A percentile compares a stretch with the other conserved stretches of the same genome.
Conservation (phyloP, 2,797 vertebrate genomes). For the Pterois miles region DNA sequence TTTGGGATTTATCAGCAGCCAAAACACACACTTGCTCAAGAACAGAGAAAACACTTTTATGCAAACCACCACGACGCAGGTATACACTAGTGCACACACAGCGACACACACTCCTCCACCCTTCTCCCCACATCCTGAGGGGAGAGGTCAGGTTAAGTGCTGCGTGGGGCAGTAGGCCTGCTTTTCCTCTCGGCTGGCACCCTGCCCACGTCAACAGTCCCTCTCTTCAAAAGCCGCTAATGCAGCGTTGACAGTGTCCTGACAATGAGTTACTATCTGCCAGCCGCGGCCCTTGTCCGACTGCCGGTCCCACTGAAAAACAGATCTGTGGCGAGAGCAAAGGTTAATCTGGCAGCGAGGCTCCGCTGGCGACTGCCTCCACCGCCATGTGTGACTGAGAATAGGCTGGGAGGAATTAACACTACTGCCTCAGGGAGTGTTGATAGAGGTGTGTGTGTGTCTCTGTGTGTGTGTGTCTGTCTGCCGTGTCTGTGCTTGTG, state of each 20-base stretch:
- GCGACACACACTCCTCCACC: slow-evolving; percentile 29
- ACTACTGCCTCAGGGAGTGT: slow-evolving; percentile 65
- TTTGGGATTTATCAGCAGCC: slow-evolving; percentile 56
- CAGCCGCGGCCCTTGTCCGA: slow-evolving; percentile 59
- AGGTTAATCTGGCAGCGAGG: slow-evolving; percentile 81
- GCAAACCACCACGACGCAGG: neutral
- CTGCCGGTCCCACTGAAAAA: slow-evolving; percentile 72
- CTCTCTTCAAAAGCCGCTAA: slow-evolving; percentile 72
- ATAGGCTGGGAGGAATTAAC: slow-evolving; percentile 80
- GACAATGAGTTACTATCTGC: slow-evolving; percentile 79
- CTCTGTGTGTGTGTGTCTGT: slow-evolving; percentile 3
- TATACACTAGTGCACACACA: slow-evolving; percentile 3
- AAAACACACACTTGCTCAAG: slow-evolving; percentile 42
- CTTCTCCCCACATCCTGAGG: slow-evolving; percentile 60
- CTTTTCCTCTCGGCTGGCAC: slow-evolving; percentile 68
- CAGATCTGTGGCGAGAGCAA: slow-evolving; percentile 77
- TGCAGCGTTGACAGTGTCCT: slow-evolving; percentile 69
- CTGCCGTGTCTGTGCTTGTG: neutral
- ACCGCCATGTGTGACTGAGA: slow-evolving; percentile 77
- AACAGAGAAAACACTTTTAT: slow-evolving; percentile 41
- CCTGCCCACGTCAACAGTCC: slow-evolving; percentile 78
- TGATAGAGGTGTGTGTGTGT: slow-evolving; percentile 69
- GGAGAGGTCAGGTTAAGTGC: slow-evolving; percentile 70
- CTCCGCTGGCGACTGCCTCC: slow-evolving; percentile 64
- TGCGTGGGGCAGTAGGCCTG: slow-evolving; percentile 57